These are phyloP conservation scores for Thrips palmi DNA, from an alignment of 1,140 invertebrate genomes.

Conservation along the genomic window DNA sequence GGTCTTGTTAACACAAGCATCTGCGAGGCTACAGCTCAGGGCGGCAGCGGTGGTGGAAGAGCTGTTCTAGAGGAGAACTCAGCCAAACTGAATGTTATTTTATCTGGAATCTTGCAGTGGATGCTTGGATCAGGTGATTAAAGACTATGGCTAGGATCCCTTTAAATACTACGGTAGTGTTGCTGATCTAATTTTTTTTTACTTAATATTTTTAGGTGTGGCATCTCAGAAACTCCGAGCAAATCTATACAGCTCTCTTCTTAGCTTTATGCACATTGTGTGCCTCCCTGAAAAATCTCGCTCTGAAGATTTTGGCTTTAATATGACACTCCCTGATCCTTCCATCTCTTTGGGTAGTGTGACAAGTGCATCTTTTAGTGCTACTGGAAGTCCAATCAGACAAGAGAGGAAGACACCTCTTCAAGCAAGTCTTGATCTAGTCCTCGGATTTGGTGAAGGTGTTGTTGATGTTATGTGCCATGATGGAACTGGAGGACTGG, in stretches of 20 bases:
- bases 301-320: too few relatives aligned
- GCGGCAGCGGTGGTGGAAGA: too few relatives aligned
- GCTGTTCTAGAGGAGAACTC: slow-evolving; percentile 17
- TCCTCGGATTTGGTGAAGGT: slow-evolving; percentile 55
- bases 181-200: not conserved
- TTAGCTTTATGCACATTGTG: slow-evolving; percentile 54
- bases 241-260: slow-evolving; percentile 57
- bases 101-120: slow-evolving; percentile 30
- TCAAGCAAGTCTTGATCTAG: slow-evolving; percentile 32
- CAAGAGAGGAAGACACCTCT: too few relatives aligned
- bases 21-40: too few relatives aligned
- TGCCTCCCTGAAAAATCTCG: too few relatives aligned
- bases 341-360: too few relatives aligned
- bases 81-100: slow-evolving; percentile 28
- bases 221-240: slow-evolving; percentile 63
- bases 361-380: too few relatives aligned
- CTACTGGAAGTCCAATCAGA: too few relatives aligned
- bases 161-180: not conserved
- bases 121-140: slow-evolving; percentile 29
- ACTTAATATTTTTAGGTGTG: slow-evolving; percentile 39
- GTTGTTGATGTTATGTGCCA: slow-evolving; percentile 66
- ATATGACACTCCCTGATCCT: too few relatives aligned
- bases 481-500: slow-evolving; percentile 72
- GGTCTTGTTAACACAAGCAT: too few relatives aligned
- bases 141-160: too few relatives aligned